A percentile compares a stretch with the other conserved stretches of the same genome.
Conservation (phyloP, 2,113 vertebrate genomes). For the Rhizomys pruinosus region DNA sequence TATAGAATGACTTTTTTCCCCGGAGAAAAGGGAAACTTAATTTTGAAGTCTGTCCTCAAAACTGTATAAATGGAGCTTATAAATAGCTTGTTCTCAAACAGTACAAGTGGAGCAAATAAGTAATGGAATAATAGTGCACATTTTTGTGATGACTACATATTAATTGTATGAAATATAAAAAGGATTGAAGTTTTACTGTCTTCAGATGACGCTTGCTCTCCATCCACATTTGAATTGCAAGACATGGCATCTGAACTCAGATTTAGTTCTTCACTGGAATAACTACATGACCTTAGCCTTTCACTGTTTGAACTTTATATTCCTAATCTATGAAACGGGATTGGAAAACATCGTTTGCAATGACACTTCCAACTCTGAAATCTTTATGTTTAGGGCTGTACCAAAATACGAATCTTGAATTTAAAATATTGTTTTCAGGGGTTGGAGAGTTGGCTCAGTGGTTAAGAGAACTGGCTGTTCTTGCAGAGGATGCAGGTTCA, state of each 20-base stretch:
- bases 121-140: not conserved
- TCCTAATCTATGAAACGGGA: not conserved
- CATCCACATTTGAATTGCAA: slow-evolving; percentile 14
- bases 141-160: slow-evolving; percentile 9
- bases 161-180: not conserved
- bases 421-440: too few relatives aligned
- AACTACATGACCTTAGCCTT: not conserved
- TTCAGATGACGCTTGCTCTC: not conserved
- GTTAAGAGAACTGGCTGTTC: too few relatives aligned
- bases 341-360: not conserved
- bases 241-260: not conserved
- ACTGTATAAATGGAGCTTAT: too few relatives aligned
- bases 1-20: not conserved
- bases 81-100: not conserved
- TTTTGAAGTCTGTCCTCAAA: not conserved
- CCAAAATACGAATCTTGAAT: slow-evolving; percentile 34
- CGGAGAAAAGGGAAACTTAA: not conserved
- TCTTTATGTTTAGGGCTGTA: not conserved
- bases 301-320: not conserved
- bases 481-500: too few relatives aligned
- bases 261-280: not conserved
- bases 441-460: too few relatives aligned
- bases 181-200: not conserved
- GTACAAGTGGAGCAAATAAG: not conserved
- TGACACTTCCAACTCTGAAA: not conserved